Percentiles rank a stretch among this genome's conserved stretches.
Evolutionary conservation across 2,113 vertebrate species (phyloP).

Genomic region (Sylvilagus bachmani): DNA sequence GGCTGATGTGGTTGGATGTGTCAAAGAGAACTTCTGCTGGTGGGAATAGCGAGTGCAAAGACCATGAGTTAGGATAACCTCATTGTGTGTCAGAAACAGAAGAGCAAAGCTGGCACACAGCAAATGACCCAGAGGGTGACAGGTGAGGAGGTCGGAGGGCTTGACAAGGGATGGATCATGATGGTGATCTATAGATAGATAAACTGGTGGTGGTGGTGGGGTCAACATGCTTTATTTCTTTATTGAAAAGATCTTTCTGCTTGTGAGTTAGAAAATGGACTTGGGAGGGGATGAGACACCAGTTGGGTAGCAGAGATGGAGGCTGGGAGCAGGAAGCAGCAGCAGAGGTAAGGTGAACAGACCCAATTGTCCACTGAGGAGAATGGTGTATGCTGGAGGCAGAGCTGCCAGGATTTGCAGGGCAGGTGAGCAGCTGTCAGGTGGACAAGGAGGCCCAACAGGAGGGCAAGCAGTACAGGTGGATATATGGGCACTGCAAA

Average conservation of each 20-base stretch:
- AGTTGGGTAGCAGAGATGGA: neutral
- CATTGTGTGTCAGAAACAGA: neutral
- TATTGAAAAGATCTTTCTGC: neutral
- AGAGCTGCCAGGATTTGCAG: neutral
- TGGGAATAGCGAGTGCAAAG: neutral
- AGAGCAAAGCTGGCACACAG: neutral
- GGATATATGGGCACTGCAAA: neutral
- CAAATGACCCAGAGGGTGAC: accelerated
- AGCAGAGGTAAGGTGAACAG: neutral
- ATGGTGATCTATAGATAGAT: neutral
- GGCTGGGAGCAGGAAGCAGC: neutral
- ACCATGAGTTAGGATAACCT: neutral
- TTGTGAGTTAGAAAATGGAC: neutral
- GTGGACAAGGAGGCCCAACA: neutral
- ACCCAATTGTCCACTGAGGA: neutral
- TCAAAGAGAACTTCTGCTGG: neutral
- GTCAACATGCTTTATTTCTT: neutral
- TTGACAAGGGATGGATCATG: neutral
- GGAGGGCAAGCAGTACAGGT: neutral
- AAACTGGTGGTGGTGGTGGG: neutral
- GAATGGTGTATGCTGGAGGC: neutral
- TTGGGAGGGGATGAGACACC: neutral
- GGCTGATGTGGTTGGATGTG: accelerated
- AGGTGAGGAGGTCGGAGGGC: no score
- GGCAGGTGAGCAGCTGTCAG: neutral